phyloP scores from a whole-genome alignment of 2,797 vertebrate genomes.

The Gallinago stenura region DNA sequence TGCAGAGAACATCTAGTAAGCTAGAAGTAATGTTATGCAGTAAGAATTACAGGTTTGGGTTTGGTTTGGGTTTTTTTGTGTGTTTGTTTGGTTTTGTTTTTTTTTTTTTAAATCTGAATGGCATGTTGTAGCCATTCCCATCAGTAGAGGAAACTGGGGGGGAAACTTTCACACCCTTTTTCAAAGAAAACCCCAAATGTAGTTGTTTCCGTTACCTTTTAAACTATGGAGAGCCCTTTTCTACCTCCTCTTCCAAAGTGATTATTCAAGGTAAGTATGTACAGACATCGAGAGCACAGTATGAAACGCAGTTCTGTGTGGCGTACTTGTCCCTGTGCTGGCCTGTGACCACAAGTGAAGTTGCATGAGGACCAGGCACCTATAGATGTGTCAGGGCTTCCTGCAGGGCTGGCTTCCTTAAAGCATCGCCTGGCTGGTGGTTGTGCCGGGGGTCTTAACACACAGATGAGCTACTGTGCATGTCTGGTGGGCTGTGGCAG shows the following conservation, averaged over 20 bases:
- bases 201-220: background rate
- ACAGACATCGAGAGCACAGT: background rate
- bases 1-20: background rate
- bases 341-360: background rate
- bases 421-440: background rate
- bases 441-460: background rate
- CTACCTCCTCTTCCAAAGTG: background rate
- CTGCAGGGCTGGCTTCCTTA: background rate
- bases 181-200: background rate
- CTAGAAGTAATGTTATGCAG: background rate
- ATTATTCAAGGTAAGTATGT: background rate
- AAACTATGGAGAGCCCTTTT: background rate
- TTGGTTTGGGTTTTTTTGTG: no score
- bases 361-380: accelerated
- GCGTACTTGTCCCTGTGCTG: background rate
- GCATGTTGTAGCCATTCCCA: background rate
- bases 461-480: accelerated
- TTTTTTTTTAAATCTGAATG: background rate
- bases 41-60: background rate
- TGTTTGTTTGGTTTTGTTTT: background rate
- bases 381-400: accelerated
- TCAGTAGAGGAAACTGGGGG: background rate
- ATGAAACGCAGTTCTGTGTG: background rate
- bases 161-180: background rate
- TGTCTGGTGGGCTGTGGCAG: accelerated